Conservation (phyloP, 2,113 vertebrate species). For the Alectura lathami region DNA sequence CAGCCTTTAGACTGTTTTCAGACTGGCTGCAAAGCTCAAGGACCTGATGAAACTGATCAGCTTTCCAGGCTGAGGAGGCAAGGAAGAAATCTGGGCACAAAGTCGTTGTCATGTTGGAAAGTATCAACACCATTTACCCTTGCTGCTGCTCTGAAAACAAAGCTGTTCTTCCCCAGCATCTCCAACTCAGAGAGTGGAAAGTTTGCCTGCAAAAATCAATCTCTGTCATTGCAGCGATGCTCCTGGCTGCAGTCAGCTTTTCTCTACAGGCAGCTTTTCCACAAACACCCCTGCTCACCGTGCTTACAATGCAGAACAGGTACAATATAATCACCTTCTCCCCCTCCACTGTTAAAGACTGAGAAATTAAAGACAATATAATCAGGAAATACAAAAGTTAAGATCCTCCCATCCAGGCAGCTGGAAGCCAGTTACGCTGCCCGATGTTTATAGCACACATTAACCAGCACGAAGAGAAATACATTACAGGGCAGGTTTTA, state of each 20-base stretch:
- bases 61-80: neutral
- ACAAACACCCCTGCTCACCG: neutral
- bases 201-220: neutral
- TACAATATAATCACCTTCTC: neutral
- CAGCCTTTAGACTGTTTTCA: neutral
- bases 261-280: neutral
- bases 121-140: neutral
- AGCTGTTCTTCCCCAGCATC: rapidly evolving
- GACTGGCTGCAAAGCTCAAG: neutral
- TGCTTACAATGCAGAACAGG: neutral
- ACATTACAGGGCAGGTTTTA: neutral
- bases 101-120: neutral
- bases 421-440: neutral
- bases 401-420: neutral
- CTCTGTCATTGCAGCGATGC: neutral
- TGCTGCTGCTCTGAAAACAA: neutral
- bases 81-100: neutral
- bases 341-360: neutral
- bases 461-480: neutral
- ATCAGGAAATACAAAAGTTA: neutral
- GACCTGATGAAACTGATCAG: neutral
- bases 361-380: neutral
- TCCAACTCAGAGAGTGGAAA: neutral
- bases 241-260: neutral
- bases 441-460: neutral